Percentiles rank a stretch among this genome's conserved stretches.
Evolutionary conservation across 2,113 vertebrate species (phyloP).

Genomic region (Oryctolagus cuniculus): DNA sequence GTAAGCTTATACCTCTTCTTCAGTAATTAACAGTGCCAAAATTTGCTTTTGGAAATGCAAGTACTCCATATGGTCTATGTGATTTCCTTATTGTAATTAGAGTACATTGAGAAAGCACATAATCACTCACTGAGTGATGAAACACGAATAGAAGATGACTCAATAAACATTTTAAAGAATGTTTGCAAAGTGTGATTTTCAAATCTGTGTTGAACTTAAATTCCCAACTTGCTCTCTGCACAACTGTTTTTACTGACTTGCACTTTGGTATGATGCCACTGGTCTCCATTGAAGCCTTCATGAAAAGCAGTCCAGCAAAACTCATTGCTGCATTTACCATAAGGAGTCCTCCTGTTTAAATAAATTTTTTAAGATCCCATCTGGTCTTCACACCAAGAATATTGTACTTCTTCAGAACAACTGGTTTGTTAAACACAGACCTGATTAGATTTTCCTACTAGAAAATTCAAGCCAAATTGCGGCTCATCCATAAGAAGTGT

Average conservation of each 20-base stretch:
- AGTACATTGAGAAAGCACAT: slow-evolving; percentile 45
- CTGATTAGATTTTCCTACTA: slow-evolving; percentile 5
- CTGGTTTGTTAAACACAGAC: slow-evolving; percentile 11
- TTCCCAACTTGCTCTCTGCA: slow-evolving; percentile 60
- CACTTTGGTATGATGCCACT: slow-evolving; percentile 39
- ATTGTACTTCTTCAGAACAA: slow-evolving; percentile 11
- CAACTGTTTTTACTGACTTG: slow-evolving; percentile 67
- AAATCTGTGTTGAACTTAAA: slow-evolving; percentile 72
- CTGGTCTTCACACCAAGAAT: slow-evolving; percentile 25
- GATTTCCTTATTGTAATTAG: slow-evolving; percentile 57
- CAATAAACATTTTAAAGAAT: slow-evolving; percentile 74
- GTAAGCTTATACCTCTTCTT: background rate
- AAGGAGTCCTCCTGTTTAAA: background rate
- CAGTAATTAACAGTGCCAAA: background rate
- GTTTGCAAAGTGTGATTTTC: slow-evolving; percentile 81
- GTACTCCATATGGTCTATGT: background rate
- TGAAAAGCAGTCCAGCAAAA: background rate
- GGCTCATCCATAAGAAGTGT: background rate
- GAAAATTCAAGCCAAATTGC: background rate
- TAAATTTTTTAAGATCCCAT: background rate
- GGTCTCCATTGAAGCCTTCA: slow-evolving; percentile 28
- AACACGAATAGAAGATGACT: slow-evolving; percentile 67
- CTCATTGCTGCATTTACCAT: background rate
- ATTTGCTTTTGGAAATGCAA: slow-evolving; percentile 45
- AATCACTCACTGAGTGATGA: slow-evolving; percentile 39